These are phyloP conservation scores for Dasypogon diadema DNA, from an alignment of 2,888 invertebrate species.

Conservation along the genomic window DNA sequence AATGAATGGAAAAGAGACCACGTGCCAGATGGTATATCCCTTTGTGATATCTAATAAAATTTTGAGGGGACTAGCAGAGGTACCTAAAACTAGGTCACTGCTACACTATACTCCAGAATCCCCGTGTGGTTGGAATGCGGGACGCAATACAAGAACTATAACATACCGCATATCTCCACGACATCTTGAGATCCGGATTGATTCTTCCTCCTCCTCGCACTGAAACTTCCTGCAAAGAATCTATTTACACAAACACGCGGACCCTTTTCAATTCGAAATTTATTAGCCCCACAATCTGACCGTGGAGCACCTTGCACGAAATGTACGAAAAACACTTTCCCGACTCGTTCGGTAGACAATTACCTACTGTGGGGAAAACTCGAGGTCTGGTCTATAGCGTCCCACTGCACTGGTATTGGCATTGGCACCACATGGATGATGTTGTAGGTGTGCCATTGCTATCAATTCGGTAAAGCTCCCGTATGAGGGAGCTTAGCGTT, in stretches of 20 bases:
- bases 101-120: conserved; percentile 36
- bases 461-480: conserved; percentile 28
- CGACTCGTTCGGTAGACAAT: conserved; percentile 52
- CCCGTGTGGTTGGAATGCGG: neutral
- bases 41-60: neutral
- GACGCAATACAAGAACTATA: neutral
- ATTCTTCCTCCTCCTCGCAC: neutral
- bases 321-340: conserved; percentile 32
- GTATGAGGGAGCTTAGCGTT: neutral
- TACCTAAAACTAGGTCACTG: conserved; percentile 48
- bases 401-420: neutral
- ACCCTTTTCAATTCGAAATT: neutral
- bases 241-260: neutral
- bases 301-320: conserved; percentile 2
- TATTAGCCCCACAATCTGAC: neutral
- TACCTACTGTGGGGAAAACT: conserved; percentile 50
- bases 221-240: neutral
- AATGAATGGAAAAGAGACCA: neutral
- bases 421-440: neutral
- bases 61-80: neutral
- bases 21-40: neutral
- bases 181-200: conserved; percentile 60
- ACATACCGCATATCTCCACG: conserved; percentile 67
- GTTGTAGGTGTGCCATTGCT: conserved; percentile 29
- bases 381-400: neutral